Evolutionary conservation across 1,140 invertebrate genomes (phyloP).

Genomic region (Meloidogyne exigua): DNA sequence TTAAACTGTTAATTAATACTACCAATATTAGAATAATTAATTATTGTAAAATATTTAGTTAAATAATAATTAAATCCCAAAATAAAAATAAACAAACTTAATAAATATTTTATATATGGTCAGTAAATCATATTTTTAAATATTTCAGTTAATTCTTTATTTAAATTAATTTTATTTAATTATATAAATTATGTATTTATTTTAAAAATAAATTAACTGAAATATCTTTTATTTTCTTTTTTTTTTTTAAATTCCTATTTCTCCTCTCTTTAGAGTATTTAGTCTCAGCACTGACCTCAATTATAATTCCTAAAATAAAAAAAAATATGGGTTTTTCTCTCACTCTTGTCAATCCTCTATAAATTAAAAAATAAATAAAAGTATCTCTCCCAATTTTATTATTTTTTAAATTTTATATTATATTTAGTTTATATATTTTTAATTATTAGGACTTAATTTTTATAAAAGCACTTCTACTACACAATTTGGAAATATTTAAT

Average conservation of each 20-base stretch:
- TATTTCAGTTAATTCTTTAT: neutral
- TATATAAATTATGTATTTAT: neutral
- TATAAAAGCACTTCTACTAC: too few species aligned
- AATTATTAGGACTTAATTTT: too few species aligned
- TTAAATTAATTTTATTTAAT: too few species aligned
- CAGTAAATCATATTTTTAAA: neutral
- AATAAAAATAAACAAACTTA: neutral
- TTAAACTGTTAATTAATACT: too few species aligned
- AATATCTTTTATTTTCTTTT: neutral
- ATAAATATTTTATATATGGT: neutral
- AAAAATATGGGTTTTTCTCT: slow-evolving; percentile 4
- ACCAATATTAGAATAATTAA: too few species aligned
- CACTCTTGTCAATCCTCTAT: neutral
- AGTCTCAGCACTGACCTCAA: neutral
- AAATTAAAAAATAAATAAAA: slow-evolving; percentile 3
- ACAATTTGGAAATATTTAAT: too few species aligned
- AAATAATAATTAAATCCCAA: neutral
- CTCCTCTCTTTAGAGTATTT: neutral
- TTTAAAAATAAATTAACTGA: neutral
- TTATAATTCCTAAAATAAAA: neutral
- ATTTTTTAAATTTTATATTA: too few species aligned
- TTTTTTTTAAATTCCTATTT: neutral
- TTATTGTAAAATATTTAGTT: too few species aligned
- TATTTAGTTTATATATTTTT: too few species aligned
- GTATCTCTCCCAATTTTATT: neutral